phyloP scores from a whole-genome alignment of 2,888 invertebrate species.

The Oxystoma pomonae region DNA sequence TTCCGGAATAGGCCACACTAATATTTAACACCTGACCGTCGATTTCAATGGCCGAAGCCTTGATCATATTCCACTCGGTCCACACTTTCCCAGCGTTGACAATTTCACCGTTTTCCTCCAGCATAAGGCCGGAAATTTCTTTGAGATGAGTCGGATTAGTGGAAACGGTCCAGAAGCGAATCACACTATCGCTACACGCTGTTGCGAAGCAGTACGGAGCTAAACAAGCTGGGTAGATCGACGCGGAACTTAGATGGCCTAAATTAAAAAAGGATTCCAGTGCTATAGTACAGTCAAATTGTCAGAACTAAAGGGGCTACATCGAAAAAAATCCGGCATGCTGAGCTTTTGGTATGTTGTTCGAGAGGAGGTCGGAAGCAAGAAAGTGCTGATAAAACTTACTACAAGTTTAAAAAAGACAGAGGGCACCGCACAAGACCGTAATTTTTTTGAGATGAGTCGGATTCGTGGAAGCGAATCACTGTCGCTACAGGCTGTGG shows the following conservation, averaged over 20 bases:
- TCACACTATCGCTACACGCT: constrained; percentile 90
- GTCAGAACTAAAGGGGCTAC: too few species aligned
- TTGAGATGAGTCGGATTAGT: constrained; percentile 35
- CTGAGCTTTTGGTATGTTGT: too few species aligned
- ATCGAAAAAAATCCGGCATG: too few species aligned
- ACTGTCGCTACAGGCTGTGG: constrained; percentile 94
- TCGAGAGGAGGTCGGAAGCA: too few species aligned
- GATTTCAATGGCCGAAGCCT: constrained; percentile 59
- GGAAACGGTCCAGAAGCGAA: constrained; percentile 75
- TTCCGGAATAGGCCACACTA: constrained; percentile 95
- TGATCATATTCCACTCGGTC: constrained; percentile 48
- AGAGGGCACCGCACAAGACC: constrained; percentile 40
- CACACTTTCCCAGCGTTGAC: constrained; percentile 45
- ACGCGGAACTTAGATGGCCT: constrained; percentile 95
- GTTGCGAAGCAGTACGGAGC: constrained; percentile 96
- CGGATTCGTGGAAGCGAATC: constrained; percentile 52
- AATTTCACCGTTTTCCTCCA: constrained; percentile 42
- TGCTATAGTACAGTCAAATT: too few species aligned
- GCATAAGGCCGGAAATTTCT: constrained; percentile 35
- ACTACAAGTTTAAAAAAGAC: too few species aligned
- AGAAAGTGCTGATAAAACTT: too few species aligned
- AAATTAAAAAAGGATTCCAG: too few species aligned
- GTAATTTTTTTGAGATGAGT: constrained; percentile 35
- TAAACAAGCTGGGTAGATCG: constrained; percentile 97
- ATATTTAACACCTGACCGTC: constrained; percentile 83